Percentiles rank a stretch among this genome's conserved stretches.
These are phyloP conservation scores for Momotus momota DNA, from an alignment of 2,797 vertebrate genomes.

Conservation along the genomic window DNA sequence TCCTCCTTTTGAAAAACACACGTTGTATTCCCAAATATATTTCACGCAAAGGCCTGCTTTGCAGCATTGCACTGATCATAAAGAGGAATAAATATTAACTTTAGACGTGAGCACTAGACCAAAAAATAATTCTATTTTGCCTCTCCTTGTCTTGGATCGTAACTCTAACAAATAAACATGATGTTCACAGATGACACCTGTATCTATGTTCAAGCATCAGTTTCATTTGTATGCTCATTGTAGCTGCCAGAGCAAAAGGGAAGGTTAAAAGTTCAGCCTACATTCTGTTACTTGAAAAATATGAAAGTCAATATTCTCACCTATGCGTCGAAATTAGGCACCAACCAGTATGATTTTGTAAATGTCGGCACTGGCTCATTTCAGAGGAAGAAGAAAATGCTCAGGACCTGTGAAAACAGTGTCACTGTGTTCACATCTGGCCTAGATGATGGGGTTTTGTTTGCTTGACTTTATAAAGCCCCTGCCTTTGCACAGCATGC, in stretches of 20 bases:
- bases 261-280: not conserved
- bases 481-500: not conserved
- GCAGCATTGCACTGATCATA: not conserved
- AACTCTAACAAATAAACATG: not conserved
- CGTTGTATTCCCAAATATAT: not conserved
- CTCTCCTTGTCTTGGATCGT: not conserved
- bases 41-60: not conserved
- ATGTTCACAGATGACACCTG: not conserved
- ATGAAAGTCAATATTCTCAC: not conserved
- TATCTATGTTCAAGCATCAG: not conserved
- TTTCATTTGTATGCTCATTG: not conserved
- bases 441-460: rapidly evolving
- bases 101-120: not conserved
- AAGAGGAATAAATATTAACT: not conserved
- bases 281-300: not conserved
- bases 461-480: not conserved
- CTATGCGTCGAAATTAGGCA: not conserved
- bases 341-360: not conserved
- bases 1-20: not conserved
- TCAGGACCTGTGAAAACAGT: not conserved
- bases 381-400: not conserved
- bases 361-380: not conserved
- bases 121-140: not conserved
- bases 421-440: not conserved
- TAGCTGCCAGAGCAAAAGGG: not conserved